A percentile compares a stretch with the other conserved stretches of the same genome.
These are phyloP conservation scores for Aegithalos caudatus DNA, from an alignment of 2,113 vertebrate species.

Conservation along the genomic window DNA sequence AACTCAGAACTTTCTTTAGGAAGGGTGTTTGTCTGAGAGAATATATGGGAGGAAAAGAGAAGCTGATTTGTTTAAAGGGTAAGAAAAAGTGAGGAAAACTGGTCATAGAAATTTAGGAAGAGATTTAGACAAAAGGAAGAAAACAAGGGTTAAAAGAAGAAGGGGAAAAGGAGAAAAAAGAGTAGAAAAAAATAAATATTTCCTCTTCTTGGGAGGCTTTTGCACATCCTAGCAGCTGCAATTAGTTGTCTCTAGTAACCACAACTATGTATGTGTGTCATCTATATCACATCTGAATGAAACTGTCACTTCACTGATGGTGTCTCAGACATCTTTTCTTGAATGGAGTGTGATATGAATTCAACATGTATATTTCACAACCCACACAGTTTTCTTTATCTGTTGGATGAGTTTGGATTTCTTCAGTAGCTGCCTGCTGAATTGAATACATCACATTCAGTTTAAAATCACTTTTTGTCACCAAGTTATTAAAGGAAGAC, in stretches of 20 bases:
- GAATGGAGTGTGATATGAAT: neutral
- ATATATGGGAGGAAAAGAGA: neutral
- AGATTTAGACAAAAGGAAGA: neutral
- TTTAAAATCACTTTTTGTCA: neutral
- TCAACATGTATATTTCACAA: neutral
- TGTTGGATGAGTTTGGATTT: neutral
- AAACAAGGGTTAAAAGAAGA: neutral
- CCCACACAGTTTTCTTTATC: neutral
- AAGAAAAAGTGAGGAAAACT: neutral
- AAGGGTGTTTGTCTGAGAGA: neutral
- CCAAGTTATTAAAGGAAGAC: neutral
- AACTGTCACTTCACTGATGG: neutral
- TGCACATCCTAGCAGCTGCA: neutral
- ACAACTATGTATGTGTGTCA: neutral
- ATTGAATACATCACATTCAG: neutral
- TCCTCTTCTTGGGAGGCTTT: neutral
- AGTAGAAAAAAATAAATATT: neutral
- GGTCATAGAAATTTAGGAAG: neutral
- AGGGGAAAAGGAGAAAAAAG: neutral
- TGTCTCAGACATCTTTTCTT: neutral
- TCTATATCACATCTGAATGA: neutral
- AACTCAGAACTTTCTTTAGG: neutral
- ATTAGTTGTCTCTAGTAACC: neutral
- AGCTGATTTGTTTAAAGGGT: neutral
- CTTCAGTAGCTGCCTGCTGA: neutral